Percentiles rank a stretch among this genome's conserved stretches.
phyloP scores from a whole-genome alignment of 2,888 invertebrate species.

The Euplagia quadripunctaria region DNA sequence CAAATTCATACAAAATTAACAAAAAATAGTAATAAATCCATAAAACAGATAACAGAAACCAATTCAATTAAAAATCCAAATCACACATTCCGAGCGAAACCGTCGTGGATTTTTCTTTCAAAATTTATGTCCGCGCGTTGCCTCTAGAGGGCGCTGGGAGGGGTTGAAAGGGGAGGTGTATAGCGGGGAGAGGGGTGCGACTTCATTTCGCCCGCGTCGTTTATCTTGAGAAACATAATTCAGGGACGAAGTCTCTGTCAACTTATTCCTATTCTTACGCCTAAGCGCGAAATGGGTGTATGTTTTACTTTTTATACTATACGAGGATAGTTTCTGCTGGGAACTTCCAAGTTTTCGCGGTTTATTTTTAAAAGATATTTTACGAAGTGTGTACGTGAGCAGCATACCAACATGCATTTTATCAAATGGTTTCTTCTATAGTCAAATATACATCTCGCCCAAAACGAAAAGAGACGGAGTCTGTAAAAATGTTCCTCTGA shows the following conservation, averaged over 20 bases:
- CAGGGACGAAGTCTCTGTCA: constrained; percentile 88
- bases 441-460: too few relatives aligned
- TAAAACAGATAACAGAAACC: constrained; percentile 61
- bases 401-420: background rate
- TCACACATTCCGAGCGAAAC: constrained; percentile 83
- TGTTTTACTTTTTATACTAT: constrained; percentile 71
- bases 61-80: constrained; percentile 86
- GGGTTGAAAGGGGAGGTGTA: constrained; percentile 42
- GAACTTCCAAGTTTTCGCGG: background rate
- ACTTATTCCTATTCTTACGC: constrained; percentile 88
- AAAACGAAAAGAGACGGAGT: too few relatives aligned
- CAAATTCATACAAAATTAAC: background rate
- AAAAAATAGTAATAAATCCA: constrained; percentile 37
- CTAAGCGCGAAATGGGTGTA: constrained; percentile 84
- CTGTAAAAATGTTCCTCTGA: background rate
- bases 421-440: too few relatives aligned
- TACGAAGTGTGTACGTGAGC: background rate
- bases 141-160: constrained; percentile 73
- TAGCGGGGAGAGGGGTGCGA: constrained; percentile 81
- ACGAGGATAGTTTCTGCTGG: constrained; percentile 36
- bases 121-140: constrained; percentile 82
- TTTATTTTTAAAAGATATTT: background rate
- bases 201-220: constrained; percentile 92
- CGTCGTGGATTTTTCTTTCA: constrained; percentile 86
- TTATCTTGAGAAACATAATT: constrained; percentile 91